Percentiles rank a stretch among this genome's conserved stretches.
Evolutionary conservation across 1,140 invertebrate genomes (phyloP).

Genomic region (Caenorhabditis brenneri): DNA sequence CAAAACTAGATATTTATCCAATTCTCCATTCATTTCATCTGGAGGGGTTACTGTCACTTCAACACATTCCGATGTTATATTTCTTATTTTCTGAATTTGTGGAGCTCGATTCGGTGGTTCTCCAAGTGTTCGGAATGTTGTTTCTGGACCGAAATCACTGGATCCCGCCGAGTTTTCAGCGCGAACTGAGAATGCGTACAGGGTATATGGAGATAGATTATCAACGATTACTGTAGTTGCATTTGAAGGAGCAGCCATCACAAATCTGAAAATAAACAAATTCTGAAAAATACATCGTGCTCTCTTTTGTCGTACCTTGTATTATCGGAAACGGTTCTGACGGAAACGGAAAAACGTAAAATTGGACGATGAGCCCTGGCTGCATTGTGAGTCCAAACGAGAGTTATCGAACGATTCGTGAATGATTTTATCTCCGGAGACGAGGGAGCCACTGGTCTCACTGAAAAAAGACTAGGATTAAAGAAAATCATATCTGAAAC

Average conservation of each 20-base stretch:
- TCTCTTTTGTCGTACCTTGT: background rate
- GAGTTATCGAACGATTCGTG: constrained; percentile 63
- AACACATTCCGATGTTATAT: constrained; percentile 62
- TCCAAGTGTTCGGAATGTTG: constrained; percentile 63
- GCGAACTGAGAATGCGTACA: constrained; percentile 59
- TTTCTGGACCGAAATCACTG: constrained; percentile 66
- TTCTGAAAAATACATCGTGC: too few relatives aligned
- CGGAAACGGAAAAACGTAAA: constrained; percentile 62
- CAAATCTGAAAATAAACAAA: background rate
- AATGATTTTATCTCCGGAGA: constrained; percentile 59
- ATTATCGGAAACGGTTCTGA: constrained; percentile 44
- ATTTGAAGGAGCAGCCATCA: constrained; percentile 50
- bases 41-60: constrained; percentile 36
- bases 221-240: constrained; percentile 52
- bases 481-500: too few relatives aligned
- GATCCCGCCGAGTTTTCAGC: constrained; percentile 68
- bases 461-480: constrained; percentile 55
- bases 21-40: constrained; percentile 44
- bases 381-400: constrained; percentile 63
- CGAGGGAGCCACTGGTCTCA: constrained; percentile 61
- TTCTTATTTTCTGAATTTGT: constrained; percentile 57
- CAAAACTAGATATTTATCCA: constrained; percentile 32
- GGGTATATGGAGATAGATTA: constrained; percentile 40
- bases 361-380: constrained; percentile 67
- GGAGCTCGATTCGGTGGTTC: constrained; percentile 63